Percentiles rank a stretch among this genome's conserved stretches.
phyloP scores from a whole-genome alignment of 2,888 invertebrate species.

The Xylophagus ater region DNA sequence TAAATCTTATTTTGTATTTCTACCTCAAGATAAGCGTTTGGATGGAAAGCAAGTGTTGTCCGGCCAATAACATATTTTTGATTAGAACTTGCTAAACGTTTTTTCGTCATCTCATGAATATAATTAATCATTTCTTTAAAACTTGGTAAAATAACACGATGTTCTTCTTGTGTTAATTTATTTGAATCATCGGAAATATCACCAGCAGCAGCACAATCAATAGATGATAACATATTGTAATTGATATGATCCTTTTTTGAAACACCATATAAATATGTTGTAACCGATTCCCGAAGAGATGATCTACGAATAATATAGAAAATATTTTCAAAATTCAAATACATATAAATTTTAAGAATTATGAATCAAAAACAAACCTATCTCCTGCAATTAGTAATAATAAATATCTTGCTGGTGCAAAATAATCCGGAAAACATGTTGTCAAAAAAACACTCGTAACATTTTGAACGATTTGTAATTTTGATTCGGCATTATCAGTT shows the following conservation, averaged over 20 bases:
- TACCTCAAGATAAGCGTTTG: conserved; percentile 64
- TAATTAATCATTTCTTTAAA: conserved; percentile 63
- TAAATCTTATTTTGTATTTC: not conserved
- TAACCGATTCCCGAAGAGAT: conserved; percentile 34
- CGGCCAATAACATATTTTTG: conserved; percentile 53
- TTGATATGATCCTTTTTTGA: conserved; percentile 46
- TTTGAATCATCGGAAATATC: conserved; percentile 30
- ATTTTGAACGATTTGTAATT: conserved; percentile 68
- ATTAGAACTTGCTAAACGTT: conserved; percentile 47
- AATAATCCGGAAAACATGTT: conserved; percentile 68
- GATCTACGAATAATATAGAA: conserved; percentile 23
- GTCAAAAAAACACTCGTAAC: conserved; percentile 73
- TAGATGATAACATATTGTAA: conserved; percentile 33
- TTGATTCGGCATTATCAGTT: conserved; percentile 62
- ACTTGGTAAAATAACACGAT: conserved; percentile 49
- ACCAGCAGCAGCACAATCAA: conserved; percentile 35
- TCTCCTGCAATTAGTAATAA: conserved; percentile 76
- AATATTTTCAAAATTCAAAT: not conserved
- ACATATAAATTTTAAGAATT: not conserved
- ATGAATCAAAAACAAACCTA: conserved; percentile 34
- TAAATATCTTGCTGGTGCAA: conserved; percentile 71
- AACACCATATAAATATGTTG: conserved; percentile 52
- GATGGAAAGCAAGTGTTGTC: conserved; percentile 59
- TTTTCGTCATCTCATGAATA: conserved; percentile 54
- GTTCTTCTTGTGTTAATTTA: conserved; percentile 32